Evolutionary conservation across 2,888 invertebrate species (phyloP), one percentile per base, ranked within the genome.

Genomic region (Tipula helvola): DNA sequence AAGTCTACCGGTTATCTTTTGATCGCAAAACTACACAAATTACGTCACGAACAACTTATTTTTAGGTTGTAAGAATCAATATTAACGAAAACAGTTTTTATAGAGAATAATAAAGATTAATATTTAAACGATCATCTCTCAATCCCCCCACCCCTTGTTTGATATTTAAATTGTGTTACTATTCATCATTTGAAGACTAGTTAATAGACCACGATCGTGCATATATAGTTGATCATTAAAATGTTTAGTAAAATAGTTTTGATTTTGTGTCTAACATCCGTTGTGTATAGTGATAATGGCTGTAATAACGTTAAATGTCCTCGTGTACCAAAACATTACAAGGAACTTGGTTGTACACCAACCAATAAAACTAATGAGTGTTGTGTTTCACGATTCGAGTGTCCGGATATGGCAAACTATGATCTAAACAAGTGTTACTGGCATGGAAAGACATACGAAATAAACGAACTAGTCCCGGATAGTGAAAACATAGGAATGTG

Each of bases 261-360:
- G 28, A 71, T 28, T 28, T 71, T 3, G 18, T 28, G 18, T 71
- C 10, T 71, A 28, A 71, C 28, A 71, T 28, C 71, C 28, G 12
- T 8, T 28, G 71, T 28, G 18, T 12, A 28, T 8, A 28, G 71
- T 71, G 71, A 71, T 28, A 71, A 10, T 71, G 85, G 28, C 4
- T 87, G 87, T 87, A 86, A 87, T 52, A 44, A 71, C 5, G 16
- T 42, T 5, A 86, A 86, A 57, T 87, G 87, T 28, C 87, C 52
- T 3, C 7, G 57, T 4, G 12, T 52, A 36, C 85, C 87, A 36
- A 87, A 87, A 83, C 87, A 87, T 41, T 87, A 87, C 36, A 86
- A 87, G 16, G 87, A 87, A 71, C 16, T 87, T 41, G 87, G 87
- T 41, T 87, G 87, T 44, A 86, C 86, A 42, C 52, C 87, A 13